Conservation (phyloP, 2,888 invertebrate species). For the Coelogynopora nodosa region DNA sequence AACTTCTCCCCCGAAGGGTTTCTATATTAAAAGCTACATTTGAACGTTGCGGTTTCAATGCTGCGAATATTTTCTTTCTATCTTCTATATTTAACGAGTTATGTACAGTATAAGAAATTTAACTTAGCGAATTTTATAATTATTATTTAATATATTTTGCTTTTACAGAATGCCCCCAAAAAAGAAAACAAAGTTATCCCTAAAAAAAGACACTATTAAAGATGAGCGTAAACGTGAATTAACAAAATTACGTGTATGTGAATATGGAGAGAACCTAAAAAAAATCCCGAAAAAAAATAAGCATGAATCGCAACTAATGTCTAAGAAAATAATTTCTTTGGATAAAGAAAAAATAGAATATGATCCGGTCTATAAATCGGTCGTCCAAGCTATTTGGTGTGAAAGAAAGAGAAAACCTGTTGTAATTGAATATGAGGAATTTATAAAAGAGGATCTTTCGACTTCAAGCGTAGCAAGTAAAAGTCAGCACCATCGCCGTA, state of each 20-base stretch:
- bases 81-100: too few relatives aligned
- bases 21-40: too few relatives aligned
- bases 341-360: constrained; percentile 26
- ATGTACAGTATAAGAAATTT: too few relatives aligned
- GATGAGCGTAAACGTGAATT: constrained; percentile 11
- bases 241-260: constrained; percentile 13
- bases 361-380: constrained; percentile 24
- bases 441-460: constrained; percentile 31
- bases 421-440: constrained; percentile 12
- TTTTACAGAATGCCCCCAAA: constrained; percentile 15
- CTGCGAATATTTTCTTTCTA: too few relatives aligned
- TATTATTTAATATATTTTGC: too few relatives aligned
- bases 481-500: constrained; percentile 19
- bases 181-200: background rate
- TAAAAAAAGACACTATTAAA: constrained; percentile 1
- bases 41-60: too few relatives aligned
- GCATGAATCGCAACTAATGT: constrained; percentile 2
- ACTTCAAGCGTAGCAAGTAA: constrained; percentile 24
- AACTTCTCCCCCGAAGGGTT: too few relatives aligned
- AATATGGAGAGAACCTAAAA: constrained; percentile 12
- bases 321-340: background rate
- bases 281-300: background rate
- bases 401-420: background rate
- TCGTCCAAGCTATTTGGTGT: constrained; percentile 12
- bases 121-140: too few relatives aligned